Conservation (phyloP, 1,140 invertebrate genomes). For the Macrosteles quadrilineatus region DNA sequence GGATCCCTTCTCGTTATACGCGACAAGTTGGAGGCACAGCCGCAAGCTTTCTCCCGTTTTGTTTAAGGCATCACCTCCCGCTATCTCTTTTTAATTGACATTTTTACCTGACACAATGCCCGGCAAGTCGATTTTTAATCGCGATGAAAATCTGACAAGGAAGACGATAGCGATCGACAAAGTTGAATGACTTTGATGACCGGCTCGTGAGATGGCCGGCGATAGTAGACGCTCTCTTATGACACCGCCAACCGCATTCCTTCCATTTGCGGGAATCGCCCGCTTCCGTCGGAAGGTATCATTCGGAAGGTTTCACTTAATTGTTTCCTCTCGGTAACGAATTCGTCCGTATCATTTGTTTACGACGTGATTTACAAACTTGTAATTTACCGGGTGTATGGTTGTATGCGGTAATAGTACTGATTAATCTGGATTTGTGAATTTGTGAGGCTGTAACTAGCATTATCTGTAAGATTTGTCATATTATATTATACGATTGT, state of each 20-base stretch:
- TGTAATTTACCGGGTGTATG: no score
- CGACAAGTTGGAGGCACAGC: constrained; percentile 9
- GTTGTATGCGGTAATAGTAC: no score
- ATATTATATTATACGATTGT: no score
- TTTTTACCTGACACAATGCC: constrained; percentile 22
- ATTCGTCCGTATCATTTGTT: no score
- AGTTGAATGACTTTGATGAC: constrained; percentile 26
- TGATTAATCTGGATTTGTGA: no score
- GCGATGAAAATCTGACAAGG: constrained; percentile 23
- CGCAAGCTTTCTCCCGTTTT: constrained; percentile 17
- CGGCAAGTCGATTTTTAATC: constrained; percentile 19
- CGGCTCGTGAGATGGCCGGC: constrained; percentile 7
- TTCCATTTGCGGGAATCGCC: not conserved
- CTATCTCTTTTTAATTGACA: constrained; percentile 27
- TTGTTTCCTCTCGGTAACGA: constrained; percentile 5
- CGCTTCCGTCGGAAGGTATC: not conserved
- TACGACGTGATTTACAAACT: no score
- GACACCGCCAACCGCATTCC: not conserved
- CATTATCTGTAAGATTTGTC: no score
- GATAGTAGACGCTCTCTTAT: constrained; percentile 8
- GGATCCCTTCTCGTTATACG: constrained; percentile 6
- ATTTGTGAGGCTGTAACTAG: no score
- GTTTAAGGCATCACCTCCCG: constrained; percentile 13
- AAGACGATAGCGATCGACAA: constrained; percentile 22
- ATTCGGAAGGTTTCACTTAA: constrained; percentile 3